Conservation (phyloP, 2,113 vertebrate genomes). For the Chiloscyllium plagiosum region DNA sequence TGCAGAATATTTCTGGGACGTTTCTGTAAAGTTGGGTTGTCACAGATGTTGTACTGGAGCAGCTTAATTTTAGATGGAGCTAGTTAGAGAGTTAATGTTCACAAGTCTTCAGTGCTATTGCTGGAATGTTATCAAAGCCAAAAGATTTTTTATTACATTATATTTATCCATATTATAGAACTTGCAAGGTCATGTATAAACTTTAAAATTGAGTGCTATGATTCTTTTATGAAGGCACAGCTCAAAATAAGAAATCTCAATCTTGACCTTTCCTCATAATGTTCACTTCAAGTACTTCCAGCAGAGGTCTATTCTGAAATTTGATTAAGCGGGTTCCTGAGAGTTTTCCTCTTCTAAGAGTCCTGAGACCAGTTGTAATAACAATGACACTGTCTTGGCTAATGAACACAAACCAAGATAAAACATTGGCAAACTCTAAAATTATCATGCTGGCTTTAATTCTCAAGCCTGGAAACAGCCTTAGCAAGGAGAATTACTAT, state of each 20-base stretch:
- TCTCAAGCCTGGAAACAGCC: background rate
- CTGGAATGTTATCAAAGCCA: too few relatives aligned
- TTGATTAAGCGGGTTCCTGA: background rate
- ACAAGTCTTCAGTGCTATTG: too few relatives aligned
- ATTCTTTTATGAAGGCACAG: background rate
- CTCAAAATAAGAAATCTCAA: background rate
- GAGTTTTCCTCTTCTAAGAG: background rate
- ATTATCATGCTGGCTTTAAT: background rate
- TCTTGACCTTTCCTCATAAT: background rate
- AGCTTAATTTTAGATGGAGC: too few relatives aligned
- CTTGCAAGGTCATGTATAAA: background rate
- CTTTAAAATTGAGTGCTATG: background rate
- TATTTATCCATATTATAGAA: background rate
- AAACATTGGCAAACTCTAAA: background rate
- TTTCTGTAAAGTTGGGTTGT: too few relatives aligned
- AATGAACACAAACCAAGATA: background rate
- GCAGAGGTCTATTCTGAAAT: background rate
- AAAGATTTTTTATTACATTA: background rate
- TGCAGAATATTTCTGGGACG: too few relatives aligned
- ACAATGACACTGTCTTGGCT: background rate
- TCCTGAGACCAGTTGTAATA: background rate
- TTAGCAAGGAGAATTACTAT: background rate
- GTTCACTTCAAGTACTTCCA: background rate
- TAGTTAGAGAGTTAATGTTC: too few relatives aligned
- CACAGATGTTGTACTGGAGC: too few relatives aligned